Conservation (phyloP, 2,797 vertebrate genomes). For the Jordanella pulchra region DNA sequence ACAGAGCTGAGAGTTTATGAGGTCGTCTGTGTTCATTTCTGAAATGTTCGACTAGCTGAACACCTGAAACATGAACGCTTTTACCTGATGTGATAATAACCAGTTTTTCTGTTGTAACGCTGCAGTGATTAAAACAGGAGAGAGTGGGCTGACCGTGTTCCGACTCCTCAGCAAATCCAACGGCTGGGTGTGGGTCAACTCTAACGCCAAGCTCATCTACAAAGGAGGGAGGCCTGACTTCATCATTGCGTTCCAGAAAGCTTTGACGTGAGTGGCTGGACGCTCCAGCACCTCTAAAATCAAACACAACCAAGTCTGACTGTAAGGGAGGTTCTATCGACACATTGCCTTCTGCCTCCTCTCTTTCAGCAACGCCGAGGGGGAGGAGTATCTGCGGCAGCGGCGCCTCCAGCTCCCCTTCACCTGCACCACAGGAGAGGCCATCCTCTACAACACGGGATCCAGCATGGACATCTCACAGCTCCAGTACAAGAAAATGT, state of each 20-base stretch:
- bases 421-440: constrained; percentile 78
- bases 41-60: too few relatives aligned
- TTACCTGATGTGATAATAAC: too few relatives aligned
- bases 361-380: constrained; percentile 78
- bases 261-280: constrained; percentile 72
- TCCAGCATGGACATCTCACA: constrained; percentile 57
- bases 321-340: too few relatives aligned
- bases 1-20: too few relatives aligned
- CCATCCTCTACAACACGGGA: constrained; percentile 73
- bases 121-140: constrained; percentile 85
- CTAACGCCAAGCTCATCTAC: constrained; percentile 81
- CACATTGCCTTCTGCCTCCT: background rate
- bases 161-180: constrained; percentile 76
- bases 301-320: background rate
- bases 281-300: background rate
- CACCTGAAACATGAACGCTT: too few relatives aligned
- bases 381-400: constrained; percentile 79
- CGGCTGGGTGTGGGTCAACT: constrained; percentile 83
- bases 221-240: constrained; percentile 82
- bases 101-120: background rate
- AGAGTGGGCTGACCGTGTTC: constrained; percentile 81
- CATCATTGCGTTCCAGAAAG: constrained; percentile 79
- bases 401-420: constrained; percentile 79
- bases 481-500: constrained; percentile 53
- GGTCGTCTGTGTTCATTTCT: background rate